Evolutionary conservation across 2,888 invertebrate genomes (phyloP).

Genomic region (Brassicogethes aeneus): DNA sequence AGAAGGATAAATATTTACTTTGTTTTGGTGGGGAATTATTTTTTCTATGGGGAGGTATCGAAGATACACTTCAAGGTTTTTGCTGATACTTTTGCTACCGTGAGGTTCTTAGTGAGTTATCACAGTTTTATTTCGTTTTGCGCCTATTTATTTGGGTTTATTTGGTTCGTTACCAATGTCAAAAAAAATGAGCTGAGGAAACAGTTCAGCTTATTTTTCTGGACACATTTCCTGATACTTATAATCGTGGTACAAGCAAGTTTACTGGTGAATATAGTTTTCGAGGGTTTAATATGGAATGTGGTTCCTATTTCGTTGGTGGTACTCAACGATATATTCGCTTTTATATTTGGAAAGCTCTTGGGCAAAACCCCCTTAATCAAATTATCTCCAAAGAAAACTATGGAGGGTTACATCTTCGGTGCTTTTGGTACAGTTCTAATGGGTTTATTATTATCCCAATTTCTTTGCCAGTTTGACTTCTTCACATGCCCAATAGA

Average conservation of each 20-base stretch:
- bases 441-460: constrained; percentile 68
- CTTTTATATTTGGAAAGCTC: constrained; percentile 98
- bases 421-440: constrained; percentile 90
- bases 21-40: constrained; percentile 93
- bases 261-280: constrained; percentile 94
- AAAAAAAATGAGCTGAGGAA: constrained; percentile 89
- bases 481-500: constrained; percentile 28
- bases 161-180: constrained; percentile 90
- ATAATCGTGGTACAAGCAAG: constrained; percentile 97
- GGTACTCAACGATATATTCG: constrained; percentile 98
- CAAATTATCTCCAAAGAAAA: constrained; percentile 97
- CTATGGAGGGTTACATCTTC: constrained; percentile 99
- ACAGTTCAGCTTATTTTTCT: constrained; percentile 97
- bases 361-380: constrained; percentile 97
- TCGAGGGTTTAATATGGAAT: constrained; percentile 89
- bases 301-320: constrained; percentile 97
- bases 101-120: constrained; percentile 86
- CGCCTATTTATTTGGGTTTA: constrained; percentile 90
- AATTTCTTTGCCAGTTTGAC: constrained; percentile 21
- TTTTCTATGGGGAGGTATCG: constrained; percentile 95
- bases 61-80: constrained; percentile 60
- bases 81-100: constrained; percentile 32
- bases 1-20: constrained; percentile 97
- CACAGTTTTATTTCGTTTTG: constrained; percentile 96
- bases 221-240: constrained; percentile 95